Evolutionary conservation across 2,888 invertebrate genomes (phyloP), one percentile per base, ranked within the genome.

Genomic region (Sclerodermus sp.): DNA sequence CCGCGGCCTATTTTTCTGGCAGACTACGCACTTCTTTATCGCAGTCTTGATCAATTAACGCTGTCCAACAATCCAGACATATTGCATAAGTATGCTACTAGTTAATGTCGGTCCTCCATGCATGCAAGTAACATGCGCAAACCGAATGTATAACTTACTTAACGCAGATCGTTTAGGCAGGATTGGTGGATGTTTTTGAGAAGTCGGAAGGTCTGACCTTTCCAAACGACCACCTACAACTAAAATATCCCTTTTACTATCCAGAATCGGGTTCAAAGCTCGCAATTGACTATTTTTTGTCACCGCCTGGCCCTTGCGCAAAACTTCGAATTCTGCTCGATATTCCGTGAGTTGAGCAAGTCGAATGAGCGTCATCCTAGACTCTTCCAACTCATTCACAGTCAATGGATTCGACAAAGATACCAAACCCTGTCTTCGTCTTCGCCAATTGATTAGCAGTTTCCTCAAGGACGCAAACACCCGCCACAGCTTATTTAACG

Each of bases 21-120:
- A 45, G 5, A 12, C n/a, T 2, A 39, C 8, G 14, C 45, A 45
- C n/a, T n/a, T n/a, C n/a, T n/a, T n/a, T n/a, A n/a, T n/a, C n/a
- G n/a, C n/a, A n/a, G n/a, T n/a, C n/a, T 30, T 38, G 2, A 38
- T 15, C n/a, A 31, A 12, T 9, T 12, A n/a, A 12, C 32, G 4
- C 3, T 10, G 29, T 29, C 43, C 32, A 14, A 43, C 14, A 31
- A 43, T 43, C 43, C 43, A 43, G 14, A 43, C 8, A 12, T 14
- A 2, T 15, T 18, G 5, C 14, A n/a, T 3, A 6, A 32, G 4
- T 9, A 14, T n/a, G 4, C 32, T 43, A 3, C 1, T 2, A 12
- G 43, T 43, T 30, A 32, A n/a, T 2, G 31, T 15, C 2, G 17
- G 4, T 2, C 43, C 43, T 4, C 43, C 43, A 15, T 43, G 43